Base-by-base conservation (phyloP, 2,888 invertebrate species). In the Eurytoma californica region DNA sequence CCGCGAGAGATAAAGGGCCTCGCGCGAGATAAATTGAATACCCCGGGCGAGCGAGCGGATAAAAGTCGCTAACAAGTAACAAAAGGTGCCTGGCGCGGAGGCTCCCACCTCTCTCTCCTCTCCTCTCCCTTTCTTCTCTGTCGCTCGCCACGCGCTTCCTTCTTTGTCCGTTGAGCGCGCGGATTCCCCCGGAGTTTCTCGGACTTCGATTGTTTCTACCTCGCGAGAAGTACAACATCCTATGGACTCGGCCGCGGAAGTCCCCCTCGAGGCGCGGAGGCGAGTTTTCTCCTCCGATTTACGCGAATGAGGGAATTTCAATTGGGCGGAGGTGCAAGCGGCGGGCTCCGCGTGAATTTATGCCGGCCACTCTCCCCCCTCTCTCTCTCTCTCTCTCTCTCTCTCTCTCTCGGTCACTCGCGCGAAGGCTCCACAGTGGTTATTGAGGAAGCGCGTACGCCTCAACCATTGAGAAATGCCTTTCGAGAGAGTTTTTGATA, bases 51-150 rank as follows among this genome's bases (percentile, higher is more conserved):
- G 83, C 72, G 83, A n/a, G 14, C 84, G 84, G 86, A 88, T 88
- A 88, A 87, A 88, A 87, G 87, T 88, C 86, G 84, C 86, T 87
- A 87, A 87, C 86, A 87, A 88, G 87, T 87, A 87, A 88, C 87
- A 86, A 86, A 86, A 85, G 85, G 84, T 84, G 83, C 80, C 83
- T 39, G 63, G 39, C 18, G 82, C 83, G 67, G 85, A 39, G 77
- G 60, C 51, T 77, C 66, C 72, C 53, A 63, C 61, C 60, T 18
- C 39, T 18, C 39, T 68, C 53, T n/a, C 39, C 12, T 51, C 85
- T 85, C 84, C 82, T 84, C 83, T 84, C 83, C 84, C 83, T 83
- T 83, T 80, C 83, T 79, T 81, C 83, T 83, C 47, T n/a, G 18
- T 28, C 53, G 20, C n/a, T 13, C 2, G 13, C 14, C 60, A 14